These are phyloP conservation scores for Sarcophilus harrisii DNA, from an alignment of 2,797 vertebrate species.

Conservation along the genomic window DNA sequence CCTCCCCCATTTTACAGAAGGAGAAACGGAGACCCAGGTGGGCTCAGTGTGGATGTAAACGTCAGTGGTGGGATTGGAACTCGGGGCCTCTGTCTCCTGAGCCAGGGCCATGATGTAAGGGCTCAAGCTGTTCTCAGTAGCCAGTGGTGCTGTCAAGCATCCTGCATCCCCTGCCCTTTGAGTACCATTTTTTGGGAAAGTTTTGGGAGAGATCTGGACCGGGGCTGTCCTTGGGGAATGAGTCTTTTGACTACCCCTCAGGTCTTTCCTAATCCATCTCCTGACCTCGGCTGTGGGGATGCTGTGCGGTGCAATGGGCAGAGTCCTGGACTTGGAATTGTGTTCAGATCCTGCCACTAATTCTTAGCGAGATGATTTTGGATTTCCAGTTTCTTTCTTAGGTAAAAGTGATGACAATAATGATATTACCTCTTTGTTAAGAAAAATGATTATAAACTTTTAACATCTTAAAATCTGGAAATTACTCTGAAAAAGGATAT, in stretches of 20 bases:
- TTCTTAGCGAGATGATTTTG: background rate
- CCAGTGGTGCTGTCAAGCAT: background rate
- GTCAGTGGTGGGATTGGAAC: background rate
- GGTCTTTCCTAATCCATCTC: background rate
- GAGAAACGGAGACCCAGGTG: background rate
- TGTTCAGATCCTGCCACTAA: background rate
- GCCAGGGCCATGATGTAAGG: background rate
- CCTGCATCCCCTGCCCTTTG: background rate
- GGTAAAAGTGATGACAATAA: background rate
- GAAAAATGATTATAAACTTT: background rate
- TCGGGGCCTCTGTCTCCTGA: background rate
- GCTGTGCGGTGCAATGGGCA: background rate
- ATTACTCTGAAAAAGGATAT: background rate
- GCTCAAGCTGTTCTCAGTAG: background rate
- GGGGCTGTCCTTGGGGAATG: background rate
- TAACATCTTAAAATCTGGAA: background rate
- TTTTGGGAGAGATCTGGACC: background rate
- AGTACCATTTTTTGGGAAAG: background rate
- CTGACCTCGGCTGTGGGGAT: background rate
- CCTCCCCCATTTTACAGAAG: background rate
- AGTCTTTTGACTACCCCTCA: background rate
- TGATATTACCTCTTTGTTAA: rapidly evolving
- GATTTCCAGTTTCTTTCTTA: background rate
- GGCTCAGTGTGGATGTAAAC: too few relatives aligned
- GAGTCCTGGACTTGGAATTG: background rate